These are phyloP conservation scores for Danaus melanippus DNA, from an alignment of 1,140 invertebrate species.

Conservation along the genomic window DNA sequence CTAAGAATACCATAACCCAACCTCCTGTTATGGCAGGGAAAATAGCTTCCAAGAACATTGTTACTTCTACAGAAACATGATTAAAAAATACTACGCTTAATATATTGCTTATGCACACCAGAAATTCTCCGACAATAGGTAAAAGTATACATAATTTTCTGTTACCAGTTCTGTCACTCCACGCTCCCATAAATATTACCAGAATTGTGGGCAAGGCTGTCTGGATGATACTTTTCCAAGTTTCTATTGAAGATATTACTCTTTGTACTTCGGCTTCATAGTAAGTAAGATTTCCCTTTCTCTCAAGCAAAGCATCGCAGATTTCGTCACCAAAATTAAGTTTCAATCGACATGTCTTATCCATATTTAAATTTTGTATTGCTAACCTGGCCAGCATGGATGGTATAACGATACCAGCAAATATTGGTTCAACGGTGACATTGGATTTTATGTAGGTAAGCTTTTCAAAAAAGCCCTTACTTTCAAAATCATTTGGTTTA, in stretches of 20 bases:
- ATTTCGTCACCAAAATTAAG: slow-evolving; percentile 62
- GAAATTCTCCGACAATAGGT: slow-evolving; percentile 71
- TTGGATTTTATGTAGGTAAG: slow-evolving; percentile 41
- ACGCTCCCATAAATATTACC: slow-evolving; percentile 75
- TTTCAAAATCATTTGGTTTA: slow-evolving; percentile 25
- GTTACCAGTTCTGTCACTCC: slow-evolving; percentile 74
- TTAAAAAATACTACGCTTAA: slow-evolving; percentile 70
- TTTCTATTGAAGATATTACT: slow-evolving; percentile 70
- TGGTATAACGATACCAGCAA: slow-evolving; percentile 70
- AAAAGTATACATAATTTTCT: slow-evolving; percentile 74
- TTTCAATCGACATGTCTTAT: slow-evolving; percentile 76
- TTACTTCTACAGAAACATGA: slow-evolving; percentile 68
- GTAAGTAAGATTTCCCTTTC: slow-evolving; percentile 56
- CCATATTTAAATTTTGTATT: slow-evolving; percentile 74
- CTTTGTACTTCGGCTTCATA: slow-evolving; percentile 70
- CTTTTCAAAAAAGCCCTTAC: slow-evolving; percentile 36
- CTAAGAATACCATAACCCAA: slow-evolving; percentile 71
- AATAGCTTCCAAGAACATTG: slow-evolving; percentile 71
- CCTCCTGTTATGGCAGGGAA: slow-evolving; percentile 73
- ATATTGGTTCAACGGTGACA: slow-evolving; percentile 72
- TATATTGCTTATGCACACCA: slow-evolving; percentile 64
- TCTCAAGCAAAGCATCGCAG: slow-evolving; percentile 69
- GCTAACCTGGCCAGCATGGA: slow-evolving; percentile 69
- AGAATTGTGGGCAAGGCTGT: slow-evolving; percentile 72
- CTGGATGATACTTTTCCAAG: slow-evolving; percentile 73